These are phyloP conservation scores for Leptinotarsa haldemani DNA, from an alignment of 2,888 invertebrate genomes.

Conservation along the genomic window DNA sequence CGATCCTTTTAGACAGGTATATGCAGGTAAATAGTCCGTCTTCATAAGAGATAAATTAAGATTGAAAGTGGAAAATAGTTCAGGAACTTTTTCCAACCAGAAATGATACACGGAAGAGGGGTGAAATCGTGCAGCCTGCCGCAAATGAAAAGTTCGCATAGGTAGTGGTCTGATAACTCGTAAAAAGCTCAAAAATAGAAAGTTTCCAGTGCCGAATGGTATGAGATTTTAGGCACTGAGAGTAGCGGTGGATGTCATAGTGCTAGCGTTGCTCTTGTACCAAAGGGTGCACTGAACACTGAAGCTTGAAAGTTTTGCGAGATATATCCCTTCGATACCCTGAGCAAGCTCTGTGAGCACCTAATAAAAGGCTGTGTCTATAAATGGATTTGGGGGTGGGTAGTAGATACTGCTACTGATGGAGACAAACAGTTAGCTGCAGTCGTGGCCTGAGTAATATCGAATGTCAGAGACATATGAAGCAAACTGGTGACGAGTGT, in stretches of 20 bases:
- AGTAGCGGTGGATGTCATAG: slow-evolving; percentile 1
- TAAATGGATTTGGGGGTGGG: neutral
- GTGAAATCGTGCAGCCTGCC: neutral
- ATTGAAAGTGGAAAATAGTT: neutral
- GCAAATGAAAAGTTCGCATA: neutral
- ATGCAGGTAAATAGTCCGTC: neutral
- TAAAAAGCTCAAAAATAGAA: slow-evolving; percentile 1
- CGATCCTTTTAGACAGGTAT: slow-evolving; percentile 6
- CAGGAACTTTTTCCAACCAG: neutral
- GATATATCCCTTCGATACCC: neutral
- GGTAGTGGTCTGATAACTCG: neutral
- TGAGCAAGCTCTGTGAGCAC: neutral
- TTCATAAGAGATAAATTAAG: neutral
- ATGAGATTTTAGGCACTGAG: neutral
- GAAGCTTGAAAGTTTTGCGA: too few species aligned
- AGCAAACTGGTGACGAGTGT: slow-evolving; percentile 3
- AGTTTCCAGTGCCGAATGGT: slow-evolving; percentile 12
- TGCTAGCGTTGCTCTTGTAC: slow-evolving; percentile 12
- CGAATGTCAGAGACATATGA: neutral
- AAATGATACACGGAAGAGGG: neutral
- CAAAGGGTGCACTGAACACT: neutral
- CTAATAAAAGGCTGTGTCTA: neutral
- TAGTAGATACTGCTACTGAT: neutral
- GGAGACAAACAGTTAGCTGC: neutral
- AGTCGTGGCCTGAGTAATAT: neutral